These are phyloP conservation scores for Rhyzopertha dominica DNA, from an alignment of 1,140 invertebrate genomes.

Conservation along the genomic window DNA sequence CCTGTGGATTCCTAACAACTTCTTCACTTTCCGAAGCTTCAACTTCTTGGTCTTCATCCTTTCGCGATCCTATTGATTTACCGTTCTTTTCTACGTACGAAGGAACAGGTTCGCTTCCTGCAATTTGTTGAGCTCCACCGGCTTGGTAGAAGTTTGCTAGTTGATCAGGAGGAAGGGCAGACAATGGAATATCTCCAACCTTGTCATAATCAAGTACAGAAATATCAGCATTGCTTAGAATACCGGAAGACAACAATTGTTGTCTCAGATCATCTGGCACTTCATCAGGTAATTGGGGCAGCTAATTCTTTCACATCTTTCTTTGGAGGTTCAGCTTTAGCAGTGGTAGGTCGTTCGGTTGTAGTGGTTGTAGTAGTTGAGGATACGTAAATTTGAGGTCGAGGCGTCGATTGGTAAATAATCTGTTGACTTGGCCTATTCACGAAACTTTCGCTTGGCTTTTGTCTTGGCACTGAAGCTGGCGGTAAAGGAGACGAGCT, in stretches of 20 bases:
- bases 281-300: conserved; percentile 72
- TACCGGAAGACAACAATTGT: conserved; percentile 77
- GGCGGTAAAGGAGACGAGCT: conserved; percentile 11
- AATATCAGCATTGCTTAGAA: conserved; percentile 79
- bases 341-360: conserved; percentile 37
- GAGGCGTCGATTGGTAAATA: conserved; percentile 20
- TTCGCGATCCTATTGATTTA: conserved; percentile 20
- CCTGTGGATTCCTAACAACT: conserved; percentile 50
- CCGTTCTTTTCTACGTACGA: conserved; percentile 58
- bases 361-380: conserved; percentile 43
- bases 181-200: conserved; percentile 78
- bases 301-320: conserved; percentile 48
- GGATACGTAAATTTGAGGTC: neutral
- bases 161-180: conserved; percentile 78
- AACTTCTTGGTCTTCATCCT: conserved; percentile 39
- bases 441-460: conserved; percentile 1
- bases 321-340: conserved; percentile 44
- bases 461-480: conserved; percentile 16
- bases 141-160: conserved; percentile 76
- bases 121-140: conserved; percentile 63
- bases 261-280: conserved; percentile 79
- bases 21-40: conserved; percentile 50
- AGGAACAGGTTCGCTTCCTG: conserved; percentile 63
- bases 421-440: conserved; percentile 8
- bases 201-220: conserved; percentile 82